These are phyloP conservation scores for Dendrocopos noguchii DNA, from an alignment of 2,113 vertebrate genomes.

Conservation along the genomic window DNA sequence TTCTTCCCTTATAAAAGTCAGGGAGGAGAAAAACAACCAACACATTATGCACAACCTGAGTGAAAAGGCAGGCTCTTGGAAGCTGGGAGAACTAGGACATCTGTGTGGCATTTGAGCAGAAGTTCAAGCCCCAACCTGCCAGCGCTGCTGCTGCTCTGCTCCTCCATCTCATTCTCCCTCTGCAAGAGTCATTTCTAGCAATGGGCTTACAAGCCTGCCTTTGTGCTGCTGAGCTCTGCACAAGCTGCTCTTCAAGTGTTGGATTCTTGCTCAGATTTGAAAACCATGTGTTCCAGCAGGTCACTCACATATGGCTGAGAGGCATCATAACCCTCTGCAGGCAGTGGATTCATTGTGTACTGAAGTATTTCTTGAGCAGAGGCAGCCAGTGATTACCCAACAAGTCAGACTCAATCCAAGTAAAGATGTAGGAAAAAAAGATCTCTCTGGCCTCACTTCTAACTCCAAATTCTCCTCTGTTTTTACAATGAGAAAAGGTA, in stretches of 20 bases:
- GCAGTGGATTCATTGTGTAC: neutral
- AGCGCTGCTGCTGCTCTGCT: neutral
- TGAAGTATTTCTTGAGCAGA: neutral
- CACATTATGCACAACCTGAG: neutral
- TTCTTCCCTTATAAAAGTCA: neutral
- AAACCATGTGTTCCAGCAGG: neutral
- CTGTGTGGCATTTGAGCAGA: neutral
- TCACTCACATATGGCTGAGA: neutral
- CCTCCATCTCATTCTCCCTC: neutral
- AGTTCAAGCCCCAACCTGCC: neutral
- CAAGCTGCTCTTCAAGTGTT: neutral
- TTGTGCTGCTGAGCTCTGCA: neutral
- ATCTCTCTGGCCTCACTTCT: neutral
- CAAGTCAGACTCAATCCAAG: neutral
- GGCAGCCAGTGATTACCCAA: neutral
- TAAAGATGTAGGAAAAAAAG: neutral
- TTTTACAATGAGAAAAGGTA: neutral
- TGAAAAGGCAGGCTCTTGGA: neutral
- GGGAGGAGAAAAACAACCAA: accelerated
- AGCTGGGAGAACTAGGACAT: neutral
- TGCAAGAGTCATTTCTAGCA: neutral
- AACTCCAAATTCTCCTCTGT: neutral
- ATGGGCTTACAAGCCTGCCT: neutral
- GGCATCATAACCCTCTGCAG: neutral
- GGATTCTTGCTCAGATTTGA: neutral